phyloP scores from a whole-genome alignment of 2,797 vertebrate genomes.

The Morelia viridis region DNA sequence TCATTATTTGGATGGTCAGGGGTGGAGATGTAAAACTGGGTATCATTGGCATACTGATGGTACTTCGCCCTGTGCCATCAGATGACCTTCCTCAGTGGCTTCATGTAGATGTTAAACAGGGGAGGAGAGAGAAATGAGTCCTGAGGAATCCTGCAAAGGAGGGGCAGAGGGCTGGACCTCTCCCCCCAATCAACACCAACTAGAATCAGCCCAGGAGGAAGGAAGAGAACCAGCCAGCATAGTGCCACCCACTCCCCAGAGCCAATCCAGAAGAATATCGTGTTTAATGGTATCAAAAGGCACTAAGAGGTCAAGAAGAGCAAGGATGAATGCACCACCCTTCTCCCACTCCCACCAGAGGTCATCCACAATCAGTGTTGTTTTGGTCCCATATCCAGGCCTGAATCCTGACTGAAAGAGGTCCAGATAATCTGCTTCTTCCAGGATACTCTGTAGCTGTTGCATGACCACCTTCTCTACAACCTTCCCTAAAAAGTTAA shows the following conservation, averaged over 20 bases:
- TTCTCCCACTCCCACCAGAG: background rate
- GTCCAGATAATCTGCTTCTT: background rate
- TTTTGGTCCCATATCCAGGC: background rate
- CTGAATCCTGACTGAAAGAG: background rate
- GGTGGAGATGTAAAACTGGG: background rate
- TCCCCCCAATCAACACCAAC: background rate
- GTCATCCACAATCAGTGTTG: background rate
- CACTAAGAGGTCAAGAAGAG: background rate
- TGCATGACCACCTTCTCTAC: background rate
- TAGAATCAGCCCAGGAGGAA: background rate
- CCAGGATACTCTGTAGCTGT: background rate
- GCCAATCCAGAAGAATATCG: background rate
- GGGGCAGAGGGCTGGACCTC: background rate
- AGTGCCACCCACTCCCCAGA: background rate
- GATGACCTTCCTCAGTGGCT: background rate
- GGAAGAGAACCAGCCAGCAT: background rate
- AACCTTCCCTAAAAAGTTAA: background rate
- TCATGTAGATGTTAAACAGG: background rate
- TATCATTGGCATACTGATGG: background rate
- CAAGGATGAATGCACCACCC: background rate
- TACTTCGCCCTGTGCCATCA: background rate
- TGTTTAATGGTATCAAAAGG: background rate
- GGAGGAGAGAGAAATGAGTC: background rate
- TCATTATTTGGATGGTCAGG: background rate
- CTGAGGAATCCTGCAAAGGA: background rate